Evolutionary conservation across 2,888 invertebrate species (phyloP), one percentile per base, ranked within the genome.

Genomic region (Diplolepis rosae): DNA sequence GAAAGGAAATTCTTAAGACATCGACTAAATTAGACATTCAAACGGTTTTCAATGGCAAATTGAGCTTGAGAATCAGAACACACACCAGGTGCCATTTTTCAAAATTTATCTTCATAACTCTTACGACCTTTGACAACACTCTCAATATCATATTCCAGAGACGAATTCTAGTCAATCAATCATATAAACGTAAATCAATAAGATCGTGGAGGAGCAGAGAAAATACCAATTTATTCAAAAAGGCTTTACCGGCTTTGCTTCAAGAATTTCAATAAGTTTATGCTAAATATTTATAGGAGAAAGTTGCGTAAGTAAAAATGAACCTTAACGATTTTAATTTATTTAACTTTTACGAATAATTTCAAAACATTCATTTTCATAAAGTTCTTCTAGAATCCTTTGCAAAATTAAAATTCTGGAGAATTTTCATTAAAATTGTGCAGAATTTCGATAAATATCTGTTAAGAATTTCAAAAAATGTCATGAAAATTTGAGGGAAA

Each of bases 41-140:
- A 13, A 32, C 6, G 1, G 24, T 61, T 39, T 61, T 39, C 61
- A 61, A 61, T 39, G 39, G 35, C 61, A 24, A 24, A n/a, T 61
- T 39, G 61, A 61, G 39, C 61, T 61, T 61, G 39, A 61, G 39
- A 61, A 24, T n/a, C 4, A 61, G 61, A n/a, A 39, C 22, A 39
- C 6, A n/a, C 22, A 39, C 6, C n/a, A 30, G 7, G 7, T 39
- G 24, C 22, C 24, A 61, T 6, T 27, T 3, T 61, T n/a, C 9
- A n/a, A 39, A 5, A 61, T 35, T 39, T n/a, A 27, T 39, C n/a
- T 39, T 39, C 13, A 13, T 24, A 22, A 61, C n/a, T 61, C 39
- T 61, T 61, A 13, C 39, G 5, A 24, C 35, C 24, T 35, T 39
- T 24, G n/a, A 61, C 24, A 4, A 39, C 22, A 61, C 3, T 7